Conservation (phyloP, 2,113 vertebrate species). For the Lagenorhynchus albirostris region DNA sequence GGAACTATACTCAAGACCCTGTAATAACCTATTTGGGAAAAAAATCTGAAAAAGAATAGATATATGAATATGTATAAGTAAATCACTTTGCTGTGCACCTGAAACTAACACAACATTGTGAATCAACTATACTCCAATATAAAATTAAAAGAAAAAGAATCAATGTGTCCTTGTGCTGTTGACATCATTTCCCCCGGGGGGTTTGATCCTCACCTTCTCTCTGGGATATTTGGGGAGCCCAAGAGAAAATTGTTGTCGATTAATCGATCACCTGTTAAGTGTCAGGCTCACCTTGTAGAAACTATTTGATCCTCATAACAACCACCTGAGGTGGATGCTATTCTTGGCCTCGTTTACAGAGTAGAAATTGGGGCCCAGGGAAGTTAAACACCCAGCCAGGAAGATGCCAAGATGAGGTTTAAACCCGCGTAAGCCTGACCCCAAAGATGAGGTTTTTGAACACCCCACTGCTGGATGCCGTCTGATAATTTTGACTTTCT, state of each 20-base stretch:
- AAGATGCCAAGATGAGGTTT: not conserved
- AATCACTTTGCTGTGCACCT: not conserved
- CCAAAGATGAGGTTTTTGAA: not conserved
- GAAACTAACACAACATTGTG: not conserved
- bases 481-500: not conserved
- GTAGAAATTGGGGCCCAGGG: not conserved
- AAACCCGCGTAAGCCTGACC: not conserved
- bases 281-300: not conserved
- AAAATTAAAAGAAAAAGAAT: not conserved
- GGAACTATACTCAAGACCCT: not conserved
- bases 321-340: not conserved
- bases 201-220: not conserved
- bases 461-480: not conserved
- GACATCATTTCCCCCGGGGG: accelerated
- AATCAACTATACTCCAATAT: not conserved
- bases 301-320: not conserved
- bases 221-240: not conserved
- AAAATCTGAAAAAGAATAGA: not conserved
- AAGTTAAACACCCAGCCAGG: not conserved
- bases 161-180: not conserved
- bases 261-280: not conserved
- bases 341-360: not conserved
- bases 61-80: not conserved
- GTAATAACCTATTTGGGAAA: not conserved
- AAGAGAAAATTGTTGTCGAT: not conserved